These are phyloP conservation scores for Sabatieria punctata DNA, from an alignment of 2,888 invertebrate genomes.

Conservation along the genomic window DNA sequence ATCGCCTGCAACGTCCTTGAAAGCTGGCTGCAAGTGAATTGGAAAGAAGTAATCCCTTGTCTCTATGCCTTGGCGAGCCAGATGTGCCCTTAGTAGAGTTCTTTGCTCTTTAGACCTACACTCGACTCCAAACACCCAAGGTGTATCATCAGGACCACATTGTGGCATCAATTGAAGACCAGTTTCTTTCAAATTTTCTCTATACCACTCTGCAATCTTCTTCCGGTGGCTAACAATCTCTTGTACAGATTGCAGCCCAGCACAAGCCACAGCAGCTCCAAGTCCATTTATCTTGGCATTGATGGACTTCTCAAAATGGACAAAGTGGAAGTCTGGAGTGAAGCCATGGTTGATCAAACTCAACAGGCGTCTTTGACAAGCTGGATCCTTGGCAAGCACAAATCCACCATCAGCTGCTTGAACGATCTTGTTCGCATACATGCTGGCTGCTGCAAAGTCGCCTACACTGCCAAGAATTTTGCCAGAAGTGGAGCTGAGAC, in stretches of 20 bases:
- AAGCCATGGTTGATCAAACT: slow-evolving; percentile 5
- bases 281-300: background rate
- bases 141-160: background rate
- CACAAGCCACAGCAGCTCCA: background rate
- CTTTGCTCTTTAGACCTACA: background rate
- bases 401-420: slow-evolving; percentile 9
- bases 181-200: background rate
- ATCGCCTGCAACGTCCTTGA: background rate
- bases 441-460: slow-evolving; percentile 9
- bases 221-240: slow-evolving; percentile 4
- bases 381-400: slow-evolving; percentile 8
- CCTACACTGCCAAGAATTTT: slow-evolving; percentile 7
- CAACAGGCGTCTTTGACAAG: background rate
- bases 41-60: background rate
- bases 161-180: background rate
- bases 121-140: background rate
- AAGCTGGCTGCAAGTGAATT: background rate
- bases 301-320: background rate
- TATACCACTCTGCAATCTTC: background rate
- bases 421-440: slow-evolving; percentile 9
- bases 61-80: background rate
- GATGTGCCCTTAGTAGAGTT: background rate
- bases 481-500: background rate
- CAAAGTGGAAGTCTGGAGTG: slow-evolving; percentile 4
- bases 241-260: background rate